Percentiles rank a stretch among this genome's conserved stretches.
Evolutionary conservation across 2,113 vertebrate species (phyloP).

Genomic region (Hepsetus odoe): DNA sequence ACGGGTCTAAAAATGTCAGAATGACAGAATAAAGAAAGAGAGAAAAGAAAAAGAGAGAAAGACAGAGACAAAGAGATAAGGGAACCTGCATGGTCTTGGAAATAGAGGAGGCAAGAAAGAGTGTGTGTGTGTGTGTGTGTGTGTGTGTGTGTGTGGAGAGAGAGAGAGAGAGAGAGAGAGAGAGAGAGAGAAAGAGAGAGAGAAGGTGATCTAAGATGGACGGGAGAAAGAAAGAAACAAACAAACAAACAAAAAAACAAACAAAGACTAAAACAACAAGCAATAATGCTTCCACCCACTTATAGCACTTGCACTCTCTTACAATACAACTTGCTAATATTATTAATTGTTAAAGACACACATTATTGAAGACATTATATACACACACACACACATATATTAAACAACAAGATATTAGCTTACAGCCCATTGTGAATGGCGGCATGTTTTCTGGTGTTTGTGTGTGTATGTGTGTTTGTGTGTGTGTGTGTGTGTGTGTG

Average conservation of each 20-base stretch:
- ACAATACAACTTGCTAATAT: no score
- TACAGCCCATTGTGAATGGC: background rate
- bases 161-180: background rate
- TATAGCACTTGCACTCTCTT: background rate
- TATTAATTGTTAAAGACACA: no score
- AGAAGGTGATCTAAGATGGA: background rate
- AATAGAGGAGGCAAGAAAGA: background rate
- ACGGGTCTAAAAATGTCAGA: background rate
- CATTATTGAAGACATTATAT: no score
- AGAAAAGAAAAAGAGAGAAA: background rate
- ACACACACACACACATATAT: background rate
- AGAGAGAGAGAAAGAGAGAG: background rate
- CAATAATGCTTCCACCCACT: slow-evolving; percentile 11
- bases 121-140: no score
- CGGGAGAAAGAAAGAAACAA: background rate
- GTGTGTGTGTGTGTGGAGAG: background rate
- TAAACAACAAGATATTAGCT: background rate
- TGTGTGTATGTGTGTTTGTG: slow-evolving; percentile 5
- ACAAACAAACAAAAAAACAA: background rate
- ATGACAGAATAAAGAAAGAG: background rate
- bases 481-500: background rate
- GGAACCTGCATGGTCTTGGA: slow-evolving; percentile 5
- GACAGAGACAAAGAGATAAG: background rate
- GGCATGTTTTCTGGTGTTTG: background rate
- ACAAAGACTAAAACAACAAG: background rate